These are phyloP conservation scores for Sinopyrophorus schimmeli DNA, from an alignment of 2,888 invertebrate genomes.

Conservation along the genomic window DNA sequence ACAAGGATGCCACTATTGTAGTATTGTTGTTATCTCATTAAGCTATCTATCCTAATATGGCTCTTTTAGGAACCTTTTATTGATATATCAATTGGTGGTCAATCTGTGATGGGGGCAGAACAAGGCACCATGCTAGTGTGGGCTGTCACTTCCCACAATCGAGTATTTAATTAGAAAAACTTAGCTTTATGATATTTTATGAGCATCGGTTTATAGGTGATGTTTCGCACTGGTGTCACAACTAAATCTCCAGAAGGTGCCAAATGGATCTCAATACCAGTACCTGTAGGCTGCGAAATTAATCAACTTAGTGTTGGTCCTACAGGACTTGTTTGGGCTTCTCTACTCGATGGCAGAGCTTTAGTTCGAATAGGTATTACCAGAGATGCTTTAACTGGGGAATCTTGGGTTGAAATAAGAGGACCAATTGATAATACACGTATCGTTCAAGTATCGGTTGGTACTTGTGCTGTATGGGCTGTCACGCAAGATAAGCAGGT, in stretches of 20 bases:
- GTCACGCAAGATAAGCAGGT: slow-evolving; percentile 81
- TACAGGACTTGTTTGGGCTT: slow-evolving; percentile 85
- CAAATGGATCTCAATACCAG: slow-evolving; percentile 79
- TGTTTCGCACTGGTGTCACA: slow-evolving; percentile 83
- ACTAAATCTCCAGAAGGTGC: slow-evolving; percentile 84
- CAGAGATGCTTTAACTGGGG: slow-evolving; percentile 68
- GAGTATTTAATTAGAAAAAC: slow-evolving; percentile 57
- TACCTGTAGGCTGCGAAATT: slow-evolving; percentile 79
- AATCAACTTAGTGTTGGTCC: slow-evolving; percentile 85
- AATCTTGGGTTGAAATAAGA: slow-evolving; percentile 80
- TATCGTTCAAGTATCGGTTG: slow-evolving; percentile 78
- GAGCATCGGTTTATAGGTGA: slow-evolving; percentile 60
- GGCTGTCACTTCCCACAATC: slow-evolving; percentile 90
- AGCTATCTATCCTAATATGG: background rate
- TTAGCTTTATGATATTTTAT: background rate
- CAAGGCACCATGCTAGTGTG: slow-evolving; percentile 81
- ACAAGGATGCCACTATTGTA: slow-evolving; percentile 83
- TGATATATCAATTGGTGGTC: slow-evolving; percentile 86
- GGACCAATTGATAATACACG: slow-evolving; percentile 72
- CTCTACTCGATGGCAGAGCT: slow-evolving; percentile 81
- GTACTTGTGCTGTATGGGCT: slow-evolving; percentile 78
- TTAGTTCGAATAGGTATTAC: slow-evolving; percentile 83
- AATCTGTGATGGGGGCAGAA: slow-evolving; percentile 75
- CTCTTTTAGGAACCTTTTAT: slow-evolving; percentile 81
- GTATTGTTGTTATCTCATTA: slow-evolving; percentile 18